Percentiles rank a stretch among this genome's conserved stretches.
Conservation (phyloP, 2,888 invertebrate species). For the Apoderus coryli region DNA sequence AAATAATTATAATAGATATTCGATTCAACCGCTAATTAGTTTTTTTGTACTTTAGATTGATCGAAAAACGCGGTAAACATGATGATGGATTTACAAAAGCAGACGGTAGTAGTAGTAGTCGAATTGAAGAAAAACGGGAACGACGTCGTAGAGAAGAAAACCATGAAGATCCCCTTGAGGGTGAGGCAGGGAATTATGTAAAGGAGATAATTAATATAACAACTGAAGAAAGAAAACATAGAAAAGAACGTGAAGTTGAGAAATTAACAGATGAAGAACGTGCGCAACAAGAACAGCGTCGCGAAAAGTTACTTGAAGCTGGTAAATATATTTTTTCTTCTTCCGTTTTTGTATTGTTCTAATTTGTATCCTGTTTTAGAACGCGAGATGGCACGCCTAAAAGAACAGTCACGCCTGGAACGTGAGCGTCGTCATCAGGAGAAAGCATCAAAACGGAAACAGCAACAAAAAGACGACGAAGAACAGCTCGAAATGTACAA, state of each 20-base stretch:
- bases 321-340: slow-evolving; percentile 31
- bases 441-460: slow-evolving; percentile 30
- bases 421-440: slow-evolving; percentile 51
- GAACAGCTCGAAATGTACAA: slow-evolving; percentile 23
- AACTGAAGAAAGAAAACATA: slow-evolving; percentile 25
- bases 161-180: slow-evolving; percentile 27
- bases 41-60: slow-evolving; percentile 4
- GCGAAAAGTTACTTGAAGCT: slow-evolving; percentile 54
- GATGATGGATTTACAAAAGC: slow-evolving; percentile 1
- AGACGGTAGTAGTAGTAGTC: slow-evolving; percentile 3
- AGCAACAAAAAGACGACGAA: slow-evolving; percentile 26
- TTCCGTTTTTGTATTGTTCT: slow-evolving; percentile 13
- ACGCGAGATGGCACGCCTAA: slow-evolving; percentile 62
- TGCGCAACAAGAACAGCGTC: slow-evolving; percentile 39
- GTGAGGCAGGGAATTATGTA: slow-evolving; percentile 32
- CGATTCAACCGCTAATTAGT: no score
- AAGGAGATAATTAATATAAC: slow-evolving; percentile 33
- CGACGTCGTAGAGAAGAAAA: slow-evolving; percentile 22
- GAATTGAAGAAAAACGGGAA: slow-evolving; percentile 38
- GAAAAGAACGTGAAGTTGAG: slow-evolving; percentile 35
- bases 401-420: slow-evolving; percentile 58
- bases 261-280: slow-evolving; percentile 28
- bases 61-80: neutral
- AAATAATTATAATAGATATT: neutral
- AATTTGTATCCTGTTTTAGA: slow-evolving; percentile 30